Evolutionary conservation across 2,888 invertebrate genomes (phyloP).

Genomic region (Blastobasis lacticolella): DNA sequence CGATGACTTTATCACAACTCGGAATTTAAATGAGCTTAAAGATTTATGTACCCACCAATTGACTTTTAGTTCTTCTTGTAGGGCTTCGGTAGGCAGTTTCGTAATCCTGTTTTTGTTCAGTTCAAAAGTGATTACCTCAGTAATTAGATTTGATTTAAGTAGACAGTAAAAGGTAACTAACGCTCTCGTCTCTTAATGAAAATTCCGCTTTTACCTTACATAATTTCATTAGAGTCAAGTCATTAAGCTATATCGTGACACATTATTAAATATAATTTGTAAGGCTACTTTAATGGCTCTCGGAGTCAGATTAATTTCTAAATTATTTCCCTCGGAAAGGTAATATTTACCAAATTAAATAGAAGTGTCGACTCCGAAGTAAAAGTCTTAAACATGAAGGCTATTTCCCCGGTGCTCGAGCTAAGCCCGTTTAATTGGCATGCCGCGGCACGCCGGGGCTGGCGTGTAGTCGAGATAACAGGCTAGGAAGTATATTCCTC

Average conservation of each 20-base stretch:
- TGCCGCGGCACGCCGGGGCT: constrained; percentile 20
- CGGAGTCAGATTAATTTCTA: too few species aligned
- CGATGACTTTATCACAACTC: constrained; percentile 12
- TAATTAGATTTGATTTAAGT: background rate
- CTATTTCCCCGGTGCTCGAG: constrained; percentile 4
- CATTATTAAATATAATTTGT: too few species aligned
- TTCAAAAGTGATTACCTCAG: background rate
- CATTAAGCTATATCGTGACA: too few species aligned
- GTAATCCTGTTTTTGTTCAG: constrained; percentile 1
- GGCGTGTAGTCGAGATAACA: constrained; percentile 31
- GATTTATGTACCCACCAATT: constrained; percentile 4
- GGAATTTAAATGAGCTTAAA: constrained; percentile 6
- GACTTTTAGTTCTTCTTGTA: constrained; percentile 4
- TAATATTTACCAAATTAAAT: background rate
- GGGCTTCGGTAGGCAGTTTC: background rate
- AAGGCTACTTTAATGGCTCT: too few species aligned
- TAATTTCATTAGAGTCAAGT: too few species aligned
- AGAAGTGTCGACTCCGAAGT: background rate
- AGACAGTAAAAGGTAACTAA: too few species aligned
- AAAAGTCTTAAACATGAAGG: background rate
- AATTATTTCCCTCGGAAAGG: too few species aligned
- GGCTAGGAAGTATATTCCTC: constrained; percentile 11
- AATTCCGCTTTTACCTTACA: too few species aligned
- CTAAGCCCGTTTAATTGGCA: constrained; percentile 34
- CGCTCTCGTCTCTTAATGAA: too few species aligned